phyloP scores from a whole-genome alignment of 2,797 vertebrate species.

The Psittacula echo region DNA sequence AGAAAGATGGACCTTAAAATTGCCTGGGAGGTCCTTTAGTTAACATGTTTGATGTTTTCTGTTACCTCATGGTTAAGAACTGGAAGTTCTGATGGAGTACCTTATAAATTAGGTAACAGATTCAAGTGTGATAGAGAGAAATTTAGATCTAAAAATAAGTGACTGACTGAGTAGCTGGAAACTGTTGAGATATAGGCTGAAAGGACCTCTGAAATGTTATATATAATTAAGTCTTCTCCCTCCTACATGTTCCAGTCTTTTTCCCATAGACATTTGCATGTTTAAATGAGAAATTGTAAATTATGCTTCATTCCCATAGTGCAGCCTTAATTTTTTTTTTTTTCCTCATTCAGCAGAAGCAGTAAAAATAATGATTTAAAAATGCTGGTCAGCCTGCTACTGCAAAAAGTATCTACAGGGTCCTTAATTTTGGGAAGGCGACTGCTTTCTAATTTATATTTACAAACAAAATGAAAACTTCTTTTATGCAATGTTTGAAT shows the following conservation, averaged over 20 bases:
- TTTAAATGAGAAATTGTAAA: constrained; percentile 43
- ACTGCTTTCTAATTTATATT: neutral
- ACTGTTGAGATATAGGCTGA: neutral
- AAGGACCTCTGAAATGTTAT: constrained; percentile 20
- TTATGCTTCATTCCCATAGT: neutral
- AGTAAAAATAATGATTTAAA: constrained; percentile 2
- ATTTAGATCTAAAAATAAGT: constrained; percentile 57
- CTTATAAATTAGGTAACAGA: constrained; percentile 49
- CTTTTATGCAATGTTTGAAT: neutral
- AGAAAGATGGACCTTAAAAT: neutral
- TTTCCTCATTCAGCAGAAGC: neutral
- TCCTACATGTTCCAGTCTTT: neutral
- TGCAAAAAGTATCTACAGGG: neutral
- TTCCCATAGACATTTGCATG: neutral
- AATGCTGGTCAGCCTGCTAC: neutral
- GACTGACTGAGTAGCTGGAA: neutral
- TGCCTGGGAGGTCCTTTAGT: neutral
- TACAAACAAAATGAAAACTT: neutral
- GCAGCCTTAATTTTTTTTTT: constrained; percentile 23
- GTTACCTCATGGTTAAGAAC: neutral
- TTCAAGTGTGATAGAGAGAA: neutral
- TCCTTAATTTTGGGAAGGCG: neutral
- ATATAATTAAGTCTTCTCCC: constrained; percentile 39
- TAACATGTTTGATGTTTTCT: constrained; percentile 2
- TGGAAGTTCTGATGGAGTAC: constrained; percentile 38